Percentiles rank a stretch among this genome's conserved stretches.
phyloP scores from a whole-genome alignment of 1,140 invertebrate genomes.

The Platyscapa corneri region DNA sequence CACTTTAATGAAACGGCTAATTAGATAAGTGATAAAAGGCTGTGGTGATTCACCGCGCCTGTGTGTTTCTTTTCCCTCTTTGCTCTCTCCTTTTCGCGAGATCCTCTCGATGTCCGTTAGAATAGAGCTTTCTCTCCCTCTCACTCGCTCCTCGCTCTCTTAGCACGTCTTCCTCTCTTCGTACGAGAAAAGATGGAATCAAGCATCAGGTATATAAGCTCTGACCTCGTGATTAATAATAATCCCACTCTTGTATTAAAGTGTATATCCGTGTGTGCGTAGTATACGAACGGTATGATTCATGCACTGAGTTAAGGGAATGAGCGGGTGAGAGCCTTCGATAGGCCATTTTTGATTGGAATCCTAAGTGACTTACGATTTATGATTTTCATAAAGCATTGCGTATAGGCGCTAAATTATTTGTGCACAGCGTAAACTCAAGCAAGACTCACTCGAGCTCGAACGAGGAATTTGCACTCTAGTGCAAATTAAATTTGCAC shows the following conservation, averaged over 20 bases:
- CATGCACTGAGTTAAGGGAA: constrained; percentile 38
- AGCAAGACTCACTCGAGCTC: not conserved
- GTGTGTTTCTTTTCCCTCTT: constrained; percentile 51
- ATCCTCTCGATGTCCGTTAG: not conserved
- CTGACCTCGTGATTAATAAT: constrained; percentile 51
- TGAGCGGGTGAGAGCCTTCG: constrained; percentile 17
- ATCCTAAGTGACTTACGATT: constrained; percentile 50
- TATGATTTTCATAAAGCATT: constrained; percentile 52
- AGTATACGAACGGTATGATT: constrained; percentile 31
- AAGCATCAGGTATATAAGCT: constrained; percentile 35
- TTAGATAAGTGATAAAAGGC: constrained; percentile 68
- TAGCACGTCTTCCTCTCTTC: not conserved
- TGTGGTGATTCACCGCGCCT: constrained; percentile 52
- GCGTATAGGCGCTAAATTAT: constrained; percentile 32
- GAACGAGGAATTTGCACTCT: too few species aligned
- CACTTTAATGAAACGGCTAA: constrained; percentile 66
- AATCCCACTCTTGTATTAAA: constrained; percentile 36
- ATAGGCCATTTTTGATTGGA: constrained; percentile 49
- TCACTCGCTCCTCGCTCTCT: constrained; percentile 22
- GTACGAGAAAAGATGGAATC: constrained; percentile 40
- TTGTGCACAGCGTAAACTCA: not conserved
- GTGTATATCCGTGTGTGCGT: not conserved
- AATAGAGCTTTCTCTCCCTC: not conserved
- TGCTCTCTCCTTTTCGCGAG: not conserved
- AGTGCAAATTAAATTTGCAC: constrained; percentile 45